Base-by-base conservation (phyloP, 1,140 invertebrate genomes). In the Zelostemma sp. region DNA sequence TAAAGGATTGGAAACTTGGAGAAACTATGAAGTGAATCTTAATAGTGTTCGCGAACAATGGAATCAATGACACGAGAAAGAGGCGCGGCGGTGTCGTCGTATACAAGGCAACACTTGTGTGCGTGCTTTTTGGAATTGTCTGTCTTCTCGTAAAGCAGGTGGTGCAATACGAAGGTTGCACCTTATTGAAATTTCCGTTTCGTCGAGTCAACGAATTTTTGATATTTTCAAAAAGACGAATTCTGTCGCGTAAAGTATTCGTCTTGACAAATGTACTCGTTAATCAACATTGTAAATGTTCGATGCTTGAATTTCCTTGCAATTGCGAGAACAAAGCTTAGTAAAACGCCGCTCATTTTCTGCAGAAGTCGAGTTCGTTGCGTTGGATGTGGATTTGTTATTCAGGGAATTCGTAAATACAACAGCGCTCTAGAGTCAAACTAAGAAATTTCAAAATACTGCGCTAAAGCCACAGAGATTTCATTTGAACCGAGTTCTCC, bases 291-390 rank as follows among this genome's bases (percentile, higher is more conserved):
- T n/a, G n/a, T n/a, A n/a, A n/a, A n/a, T n/a, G n/a, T n/a, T n/a
- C n/a, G n/a, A n/a, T n/a, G n/a, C n/a, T n/a, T n/a, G n/a, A n/a
- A n/a, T n/a, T n/a, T n/a, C n/a, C n/a, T n/a, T n/a, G n/a, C n/a
- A n/a, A n/a, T n/a, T n/a, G n/a, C n/a, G n/a, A n/a, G n/a, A n/a
- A 54, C 50, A 55, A 62, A 55, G 33, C 43, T 16, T 21, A 12
- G 6, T 35, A 47, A 47, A 48, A 53, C 49, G 35, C 38, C 33
- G 12, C n/a, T n/a, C n/a, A n/a, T n/a, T n/a, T n/a, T n/a, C n/a
- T n/a, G n/a, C n/a, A n/a, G n/a, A n/a, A n/a, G n/a, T 55, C 9
- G 28, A 8, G 38, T 25, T 62, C 54, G 56, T 64, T 64, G 54
- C 19, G 40, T 64, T 57, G 53, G 53, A 53, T 25, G 48, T 31